Conservation (phyloP, 2,113 vertebrate genomes). For the Loxodonta africana region DNA sequence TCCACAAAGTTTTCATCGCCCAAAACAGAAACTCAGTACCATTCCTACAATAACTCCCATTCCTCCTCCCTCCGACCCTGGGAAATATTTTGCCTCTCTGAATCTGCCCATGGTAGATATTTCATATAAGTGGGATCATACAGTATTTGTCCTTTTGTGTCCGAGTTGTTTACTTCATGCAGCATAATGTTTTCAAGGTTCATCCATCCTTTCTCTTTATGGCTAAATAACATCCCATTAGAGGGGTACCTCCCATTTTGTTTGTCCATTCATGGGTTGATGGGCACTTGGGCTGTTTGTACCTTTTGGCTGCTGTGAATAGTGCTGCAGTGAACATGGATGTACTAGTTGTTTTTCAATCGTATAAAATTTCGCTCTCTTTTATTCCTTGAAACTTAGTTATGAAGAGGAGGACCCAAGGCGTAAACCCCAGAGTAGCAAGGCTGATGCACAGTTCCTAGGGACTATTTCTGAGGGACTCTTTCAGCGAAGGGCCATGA, state of each 20-base stretch:
- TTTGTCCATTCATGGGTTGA: not conserved
- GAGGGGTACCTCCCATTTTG: not conserved
- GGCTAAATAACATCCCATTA: not conserved
- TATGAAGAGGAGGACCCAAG: not conserved
- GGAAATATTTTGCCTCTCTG: not conserved
- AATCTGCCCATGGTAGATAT: not conserved
- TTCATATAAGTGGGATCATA: not conserved
- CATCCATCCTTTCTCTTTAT: not conserved
- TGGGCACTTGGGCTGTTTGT: not conserved
- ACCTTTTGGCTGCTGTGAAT: not conserved
- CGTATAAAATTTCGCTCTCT: conserved; percentile 7
- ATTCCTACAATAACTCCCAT: not conserved
- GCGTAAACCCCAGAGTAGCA: not conserved
- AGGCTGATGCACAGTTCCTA: not conserved
- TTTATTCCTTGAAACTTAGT: not conserved
- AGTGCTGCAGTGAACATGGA: not conserved
- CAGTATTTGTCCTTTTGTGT: not conserved
- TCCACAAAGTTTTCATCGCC: not conserved
- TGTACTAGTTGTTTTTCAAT: not conserved
- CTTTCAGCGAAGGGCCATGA: not conserved
- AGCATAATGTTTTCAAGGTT: not conserved
- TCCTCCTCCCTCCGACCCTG: not conserved
- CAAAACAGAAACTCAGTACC: not conserved
- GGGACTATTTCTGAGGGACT: not conserved
- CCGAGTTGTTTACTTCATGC: not conserved